Percentiles rank a stretch among this genome's conserved stretches.
phyloP scores from a whole-genome alignment of 2,797 vertebrate species.

The Hydrocynus forskahlii region DNA sequence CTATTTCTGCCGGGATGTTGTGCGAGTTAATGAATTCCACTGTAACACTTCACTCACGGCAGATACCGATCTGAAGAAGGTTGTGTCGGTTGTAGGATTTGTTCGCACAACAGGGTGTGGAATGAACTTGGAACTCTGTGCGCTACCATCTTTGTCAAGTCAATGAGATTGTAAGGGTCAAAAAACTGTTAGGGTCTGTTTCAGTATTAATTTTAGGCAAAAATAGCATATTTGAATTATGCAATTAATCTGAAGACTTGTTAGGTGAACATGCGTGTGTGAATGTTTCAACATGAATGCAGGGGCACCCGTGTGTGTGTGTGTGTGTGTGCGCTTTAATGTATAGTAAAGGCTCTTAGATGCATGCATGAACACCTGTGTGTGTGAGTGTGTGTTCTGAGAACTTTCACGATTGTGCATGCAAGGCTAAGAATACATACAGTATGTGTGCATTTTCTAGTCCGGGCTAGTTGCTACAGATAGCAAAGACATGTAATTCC shows the following conservation, averaged over 20 bases:
- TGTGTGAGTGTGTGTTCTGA: neutral
- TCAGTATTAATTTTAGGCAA: neutral
- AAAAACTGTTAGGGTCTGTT: neutral
- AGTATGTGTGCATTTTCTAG: conserved; percentile 18
- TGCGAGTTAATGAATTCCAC: too few species aligned
- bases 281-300: conserved; percentile 9
- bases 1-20: too few species aligned
- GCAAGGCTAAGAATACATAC: conserved; percentile 1
- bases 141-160: too few species aligned
- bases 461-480: conserved; percentile 5
- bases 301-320: neutral
- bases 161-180: too few species aligned
- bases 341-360: neutral
- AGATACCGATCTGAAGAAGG: too few species aligned
- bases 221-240: neutral
- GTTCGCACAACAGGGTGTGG: too few species aligned
- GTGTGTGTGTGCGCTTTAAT: neutral
- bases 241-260: neutral
- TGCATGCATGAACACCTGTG: neutral
- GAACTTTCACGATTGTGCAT: neutral
- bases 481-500: neutral
- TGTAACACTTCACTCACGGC: too few species aligned
- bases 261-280: conserved; percentile 22
- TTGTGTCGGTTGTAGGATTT: too few species aligned
- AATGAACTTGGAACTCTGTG: too few species aligned